Evolutionary conservation across 2,797 vertebrate genomes (phyloP), one percentile per base, ranked within the genome.

Genomic region (Lacerta agilis): DNA sequence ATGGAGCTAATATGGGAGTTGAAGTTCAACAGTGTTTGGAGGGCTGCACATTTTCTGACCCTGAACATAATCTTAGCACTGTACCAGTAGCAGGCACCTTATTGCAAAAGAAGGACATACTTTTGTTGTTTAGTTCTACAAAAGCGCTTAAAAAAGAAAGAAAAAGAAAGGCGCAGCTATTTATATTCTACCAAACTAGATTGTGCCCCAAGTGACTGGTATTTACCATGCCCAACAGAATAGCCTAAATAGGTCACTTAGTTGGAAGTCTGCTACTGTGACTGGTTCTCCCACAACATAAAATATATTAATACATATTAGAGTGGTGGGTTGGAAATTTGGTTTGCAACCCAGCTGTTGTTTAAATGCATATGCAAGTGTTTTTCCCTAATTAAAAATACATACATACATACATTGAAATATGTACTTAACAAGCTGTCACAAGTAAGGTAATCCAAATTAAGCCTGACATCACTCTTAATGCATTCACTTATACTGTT

Each of bases 401-500:
- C 17, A 64, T 64, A 23, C 17, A 64, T 64, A 23, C 61, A 64
- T 27, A 95, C 13, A 55, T 94, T 95, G 82, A 95, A 94, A 92
- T 91, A 91, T 66, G 84, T 91, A 92, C 92, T 94, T 93, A 93
- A 91, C 66, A 89, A 91, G 93, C 90, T 91, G 92, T 94, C 91
- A 95, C 88, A 92, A 93, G 87, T 66, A 89, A 91, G 92, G 90
- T 91, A 89, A 87, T 84, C 72, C 91, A 90, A 94, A 95, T 95
- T 93, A 93, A 92, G 92, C 55, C 87, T 89, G 92, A 92, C 90
- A 90, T 38, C 91, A 79, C 87, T 95, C 90, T 93, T 84, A 91
- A 92, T 95, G 79, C 87, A 33, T 92, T 94, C 87, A 91, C 87
- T 91, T 87, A 93, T 92, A 92, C 89, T 92, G 92, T 94, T 94